Evolutionary conservation across 2,888 invertebrate genomes (phyloP), one percentile per base, ranked within the genome.

Genomic region (Heliconius charithonia): DNA sequence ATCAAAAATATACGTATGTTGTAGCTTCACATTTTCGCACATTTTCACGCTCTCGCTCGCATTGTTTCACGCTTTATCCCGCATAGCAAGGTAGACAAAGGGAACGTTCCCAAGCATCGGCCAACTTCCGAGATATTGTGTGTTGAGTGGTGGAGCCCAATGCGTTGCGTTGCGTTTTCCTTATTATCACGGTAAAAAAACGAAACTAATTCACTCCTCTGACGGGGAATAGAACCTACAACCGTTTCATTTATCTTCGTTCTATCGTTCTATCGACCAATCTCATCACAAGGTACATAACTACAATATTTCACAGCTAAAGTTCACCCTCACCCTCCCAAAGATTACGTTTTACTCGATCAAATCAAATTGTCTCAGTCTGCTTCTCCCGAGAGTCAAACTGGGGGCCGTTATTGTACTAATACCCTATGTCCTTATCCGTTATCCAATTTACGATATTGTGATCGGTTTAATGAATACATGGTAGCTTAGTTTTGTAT

Each of bases 311-410:
- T 29, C 51, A 45, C 62, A 29, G 37, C 41, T 32, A 69, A 67
- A 76, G 76, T 59, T 45, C 78, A 75, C 79, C 81, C 81, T 76
- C 76, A 78, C 77, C 65, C 79, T 76, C 82, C 80, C 79, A 45
- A 80, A 84, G 83, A 83, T 85, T 83, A 83, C 84, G 82, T 82
- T 83, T 84, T 78, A 82, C 83, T 81, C 83, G 85, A 85, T 85
- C 85, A 86, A 87, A 87, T 86, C 85, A 83, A 87, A 87, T 87
- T 86, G 86, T 87, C 85, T 83, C 86, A 86, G 86, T 86, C 86
- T 87, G 84, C 82, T 84, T 82, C 86, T 84, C 85, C 81, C 84
- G 84, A 82, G 84, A 84, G 75, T 83, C 83, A 84, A 84, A 83
- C 75, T 80, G 77, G 80, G 75, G 77, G 81, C 82, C 82, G 37